Evolutionary conservation across 1,140 invertebrate genomes (phyloP), one percentile per base, ranked within the genome.

Genomic region (Kradibia gibbosae): DNA sequence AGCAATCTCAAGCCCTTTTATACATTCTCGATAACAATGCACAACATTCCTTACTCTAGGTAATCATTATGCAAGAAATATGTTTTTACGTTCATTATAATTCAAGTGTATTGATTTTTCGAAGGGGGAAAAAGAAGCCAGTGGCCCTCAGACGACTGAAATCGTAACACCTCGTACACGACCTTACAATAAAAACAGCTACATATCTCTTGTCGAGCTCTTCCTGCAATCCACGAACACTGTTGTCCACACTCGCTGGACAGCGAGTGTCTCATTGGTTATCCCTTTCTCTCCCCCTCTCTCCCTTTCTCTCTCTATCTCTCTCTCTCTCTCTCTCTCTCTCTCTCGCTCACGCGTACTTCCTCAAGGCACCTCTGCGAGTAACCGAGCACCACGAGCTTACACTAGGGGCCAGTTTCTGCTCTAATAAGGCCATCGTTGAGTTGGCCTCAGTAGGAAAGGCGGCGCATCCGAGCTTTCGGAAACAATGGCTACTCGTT

Each of bases 401-500:
- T 62, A 39, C 39, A 28, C n/a, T 34, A 22, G 20, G 3, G 8
- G 11, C 11, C 22, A 11, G 10, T 22, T 0, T 3, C 15, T n/a
- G 1, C 3, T 34, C 78, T 79, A 80, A 80, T 74, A 80, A 80
- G 78, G 78, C 70, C 78, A 80, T 80, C 70, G 45, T n/a, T n/a
- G n/a, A 50, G 31, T 45, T 22, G 15, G 1, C 25, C 13, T 28
- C 20, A 20, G 55, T 3, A 36, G 39, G 22, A 55, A 71, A 71
- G 25, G 34, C 15, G 42, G 53, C 22, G 60, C 70, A 25, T 20
- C 7, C 11, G 42, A 71, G 70, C 70, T 71, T 71, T 71, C 17
- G 77, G 39, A 74, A 80, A 80, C 78, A 80, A 80, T 80, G 53
- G 70, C 25, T 2, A 0, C 48, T 73, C 72, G 79, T 81, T 81